Evolutionary conservation across 2,797 vertebrate species (phyloP).

Genomic region (Karalla daura): DNA sequence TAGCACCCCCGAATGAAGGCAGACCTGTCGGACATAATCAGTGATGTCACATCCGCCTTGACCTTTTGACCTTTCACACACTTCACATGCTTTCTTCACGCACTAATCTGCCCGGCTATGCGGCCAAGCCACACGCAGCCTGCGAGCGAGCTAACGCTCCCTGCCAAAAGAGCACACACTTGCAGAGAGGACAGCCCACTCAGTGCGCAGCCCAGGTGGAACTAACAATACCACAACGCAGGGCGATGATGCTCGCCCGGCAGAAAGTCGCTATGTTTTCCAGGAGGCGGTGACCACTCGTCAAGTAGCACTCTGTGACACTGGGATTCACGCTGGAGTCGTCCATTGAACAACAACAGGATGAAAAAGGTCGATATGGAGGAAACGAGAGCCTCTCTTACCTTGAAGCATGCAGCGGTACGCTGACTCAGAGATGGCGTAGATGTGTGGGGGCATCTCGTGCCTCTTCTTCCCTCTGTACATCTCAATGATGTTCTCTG

Average conservation of each 20-base stretch:
- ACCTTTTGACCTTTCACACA: conserved; percentile 68
- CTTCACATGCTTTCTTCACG: conserved; percentile 50
- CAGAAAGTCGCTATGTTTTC: not conserved
- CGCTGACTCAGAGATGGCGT: conserved; percentile 95
- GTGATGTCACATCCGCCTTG: conserved; percentile 48
- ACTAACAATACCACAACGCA: not conserved
- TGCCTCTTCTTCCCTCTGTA: conserved; percentile 97
- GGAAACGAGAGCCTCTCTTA: conserved; percentile 60
- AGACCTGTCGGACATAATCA: conserved; percentile 14
- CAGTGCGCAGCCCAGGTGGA: not conserved
- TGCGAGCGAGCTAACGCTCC: conserved; percentile 49
- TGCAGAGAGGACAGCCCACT: conserved; percentile 9
- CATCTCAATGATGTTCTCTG: conserved; percentile 98
- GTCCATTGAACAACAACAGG: not conserved
- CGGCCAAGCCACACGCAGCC: conserved; percentile 26
- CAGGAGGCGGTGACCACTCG: not conserved
- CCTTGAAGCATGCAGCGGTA: conserved; percentile 99
- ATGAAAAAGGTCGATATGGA: not conserved
- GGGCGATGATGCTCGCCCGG: not conserved
- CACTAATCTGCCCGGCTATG: conserved; percentile 62
- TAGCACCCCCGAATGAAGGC: not conserved
- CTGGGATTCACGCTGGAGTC: not conserved
- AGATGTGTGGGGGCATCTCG: conserved; percentile 98
- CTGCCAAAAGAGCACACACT: conserved; percentile 5
- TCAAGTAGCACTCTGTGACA: not conserved